phyloP scores from a whole-genome alignment of 2,113 vertebrate genomes.

The Pteronura brasiliensis region DNA sequence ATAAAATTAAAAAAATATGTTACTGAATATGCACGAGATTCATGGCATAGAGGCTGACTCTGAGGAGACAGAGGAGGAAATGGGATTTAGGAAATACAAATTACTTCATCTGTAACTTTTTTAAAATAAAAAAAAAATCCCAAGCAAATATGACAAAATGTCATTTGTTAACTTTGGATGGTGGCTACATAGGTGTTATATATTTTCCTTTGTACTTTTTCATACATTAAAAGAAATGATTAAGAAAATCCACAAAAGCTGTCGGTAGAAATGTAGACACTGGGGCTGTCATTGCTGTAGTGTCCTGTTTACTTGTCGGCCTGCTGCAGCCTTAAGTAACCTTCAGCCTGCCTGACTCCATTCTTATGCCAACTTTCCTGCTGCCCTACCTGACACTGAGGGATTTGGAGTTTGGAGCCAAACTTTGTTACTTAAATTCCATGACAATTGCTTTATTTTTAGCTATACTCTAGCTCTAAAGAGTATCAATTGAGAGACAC shows the following conservation, averaged over 20 bases:
- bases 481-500: slow-evolving; percentile 13
- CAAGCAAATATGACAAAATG: neutral
- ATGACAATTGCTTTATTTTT: neutral
- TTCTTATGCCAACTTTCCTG: neutral
- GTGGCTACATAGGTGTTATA: neutral
- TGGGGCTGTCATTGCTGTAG: neutral
- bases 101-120: neutral
- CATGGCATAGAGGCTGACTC: neutral
- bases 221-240: neutral
- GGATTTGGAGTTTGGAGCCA: slow-evolving; percentile 11
- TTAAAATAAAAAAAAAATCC: neutral
- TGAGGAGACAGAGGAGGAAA: neutral
- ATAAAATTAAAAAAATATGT: no score
- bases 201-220: neutral
- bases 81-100: neutral
- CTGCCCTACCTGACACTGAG: neutral
- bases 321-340: neutral
- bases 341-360: neutral
- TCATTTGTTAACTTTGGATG: neutral
- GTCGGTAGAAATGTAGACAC: neutral
- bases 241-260: neutral
- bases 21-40: neutral
- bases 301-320: neutral
- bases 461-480: slow-evolving; percentile 8
- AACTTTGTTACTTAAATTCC: slow-evolving; percentile 35